Percentiles rank a stretch among this genome's conserved stretches.
Conservation (phyloP, 2,888 invertebrate species). For the Monopis laevigella region DNA sequence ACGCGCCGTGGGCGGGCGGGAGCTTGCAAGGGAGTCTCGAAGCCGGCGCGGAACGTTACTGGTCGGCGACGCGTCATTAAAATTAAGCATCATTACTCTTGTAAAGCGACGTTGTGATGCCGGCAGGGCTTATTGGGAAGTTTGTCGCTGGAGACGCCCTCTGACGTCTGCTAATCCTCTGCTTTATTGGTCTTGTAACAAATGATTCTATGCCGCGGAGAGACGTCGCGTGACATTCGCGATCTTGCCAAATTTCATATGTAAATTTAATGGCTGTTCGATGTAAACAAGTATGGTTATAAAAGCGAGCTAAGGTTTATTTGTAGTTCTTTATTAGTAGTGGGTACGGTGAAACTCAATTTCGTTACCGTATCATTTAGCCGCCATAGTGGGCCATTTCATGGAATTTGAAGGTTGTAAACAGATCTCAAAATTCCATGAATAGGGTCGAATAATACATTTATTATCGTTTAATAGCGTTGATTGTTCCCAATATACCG, state of each 20-base stretch:
- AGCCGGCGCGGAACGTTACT: slow-evolving; percentile 23
- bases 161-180: slow-evolving; percentile 49
- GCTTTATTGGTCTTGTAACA: slow-evolving; percentile 54
- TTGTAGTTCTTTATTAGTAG: too few relatives aligned
- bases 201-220: slow-evolving; percentile 36
- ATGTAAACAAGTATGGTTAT: neutral
- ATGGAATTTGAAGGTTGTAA: too few relatives aligned
- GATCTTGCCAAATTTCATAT: slow-evolving; percentile 4
- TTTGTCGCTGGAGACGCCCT: slow-evolving; percentile 45
- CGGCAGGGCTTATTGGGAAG: slow-evolving; percentile 57
- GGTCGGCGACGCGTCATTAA: slow-evolving; percentile 58
- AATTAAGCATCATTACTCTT: slow-evolving; percentile 67
- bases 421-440: too few relatives aligned
- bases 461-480: too few relatives aligned
- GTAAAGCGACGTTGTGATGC: slow-evolving; percentile 50
- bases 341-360: too few relatives aligned
- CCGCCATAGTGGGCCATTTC: too few relatives aligned
- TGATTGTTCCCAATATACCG: too few relatives aligned
- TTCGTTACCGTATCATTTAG: too few relatives aligned
- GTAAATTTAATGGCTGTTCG: neutral
- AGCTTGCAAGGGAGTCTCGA: slow-evolving; percentile 23
- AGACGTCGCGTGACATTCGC: slow-evolving; percentile 17
- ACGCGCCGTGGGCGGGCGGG: slow-evolving; percentile 26
- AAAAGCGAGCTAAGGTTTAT: too few relatives aligned
- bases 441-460: too few relatives aligned